Base-by-base conservation (phyloP, 2,888 invertebrate genomes). In the Trachelus tabidus region DNA sequence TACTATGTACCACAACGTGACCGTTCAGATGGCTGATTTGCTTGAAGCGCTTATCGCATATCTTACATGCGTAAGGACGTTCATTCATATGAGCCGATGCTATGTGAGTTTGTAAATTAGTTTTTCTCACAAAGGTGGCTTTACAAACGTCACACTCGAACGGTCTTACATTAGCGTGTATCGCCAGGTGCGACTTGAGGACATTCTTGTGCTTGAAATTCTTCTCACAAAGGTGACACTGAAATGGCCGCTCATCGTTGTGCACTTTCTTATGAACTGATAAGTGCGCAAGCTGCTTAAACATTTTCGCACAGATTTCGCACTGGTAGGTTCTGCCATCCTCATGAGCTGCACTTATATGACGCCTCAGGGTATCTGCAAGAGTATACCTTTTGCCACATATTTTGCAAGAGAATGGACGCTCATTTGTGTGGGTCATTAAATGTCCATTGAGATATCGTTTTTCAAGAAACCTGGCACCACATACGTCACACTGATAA, bases 81-180 rank as follows among this genome's bases (percentile, higher is more conserved):
- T 89, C 88, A 76, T 89, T 89, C 89, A 88, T 89, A 73, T 89
- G 89, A 1, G 89, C 87, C 4, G 89, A 89, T 1, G 88, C 82
- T n/a, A 89, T 89, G 76, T 89, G 89, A 12, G 88, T 89, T 68
- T 89, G 89, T 3, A 89, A 56, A 78, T 89, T 89, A 1, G 89
- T 89, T 76, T 89, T 89, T 35, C 89, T 83, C 0, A 89, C 87
- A 79, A 91, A 91, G 0, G 89, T 88, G 4, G 93, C 92, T n/a
- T 93, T 93, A 83, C 93, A 93, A 12, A 92, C 89, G 79, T 93
- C 92, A 82, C 93, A 93, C 68, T 93, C 91, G 82, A 92, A 93
- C 0, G 92, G 89, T 12, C 93, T 88, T 3, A 91, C 86, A 40
- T 91, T 92, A 0, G 93, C 85, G 78, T 93, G 93, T 11, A 91